These are phyloP conservation scores for Rhorus exstirpatorius DNA, from an alignment of 2,888 invertebrate genomes.

Conservation along the genomic window DNA sequence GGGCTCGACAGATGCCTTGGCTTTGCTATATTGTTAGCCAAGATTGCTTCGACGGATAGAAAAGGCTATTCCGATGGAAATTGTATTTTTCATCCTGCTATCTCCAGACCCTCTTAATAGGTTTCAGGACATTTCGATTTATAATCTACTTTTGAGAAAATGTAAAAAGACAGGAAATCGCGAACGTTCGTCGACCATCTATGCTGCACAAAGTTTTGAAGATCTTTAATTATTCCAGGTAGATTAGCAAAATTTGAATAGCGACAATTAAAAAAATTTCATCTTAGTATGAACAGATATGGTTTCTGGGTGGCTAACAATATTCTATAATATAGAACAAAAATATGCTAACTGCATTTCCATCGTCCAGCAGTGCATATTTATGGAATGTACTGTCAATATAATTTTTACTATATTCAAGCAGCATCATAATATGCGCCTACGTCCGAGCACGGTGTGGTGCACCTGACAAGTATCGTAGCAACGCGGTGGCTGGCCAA, in stretches of 20 bases:
- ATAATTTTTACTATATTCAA: conserved; percentile 1
- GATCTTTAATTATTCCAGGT: too few species aligned
- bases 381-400: background rate
- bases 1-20: too few species aligned
- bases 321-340: background rate
- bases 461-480: conserved; percentile 29
- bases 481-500: conserved; percentile 10
- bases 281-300: background rate
- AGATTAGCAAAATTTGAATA: too few species aligned
- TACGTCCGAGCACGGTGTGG: too few species aligned
- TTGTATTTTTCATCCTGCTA: conserved; percentile 27
- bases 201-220: background rate
- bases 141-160: conserved; percentile 7
- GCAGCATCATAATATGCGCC: background rate
- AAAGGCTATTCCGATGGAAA: conserved; percentile 51
- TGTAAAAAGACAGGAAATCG: background rate
- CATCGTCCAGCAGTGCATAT: background rate
- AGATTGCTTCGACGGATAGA: conserved; percentile 51
- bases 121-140: conserved; percentile 1
- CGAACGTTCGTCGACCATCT: background rate
- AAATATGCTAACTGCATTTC: background rate
- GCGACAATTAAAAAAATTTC: background rate
- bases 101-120: conserved; percentile 7
- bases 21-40: conserved; percentile 19
- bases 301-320: background rate